phyloP scores from a whole-genome alignment of 2,888 invertebrate species.

The Philonicus albiceps region DNA sequence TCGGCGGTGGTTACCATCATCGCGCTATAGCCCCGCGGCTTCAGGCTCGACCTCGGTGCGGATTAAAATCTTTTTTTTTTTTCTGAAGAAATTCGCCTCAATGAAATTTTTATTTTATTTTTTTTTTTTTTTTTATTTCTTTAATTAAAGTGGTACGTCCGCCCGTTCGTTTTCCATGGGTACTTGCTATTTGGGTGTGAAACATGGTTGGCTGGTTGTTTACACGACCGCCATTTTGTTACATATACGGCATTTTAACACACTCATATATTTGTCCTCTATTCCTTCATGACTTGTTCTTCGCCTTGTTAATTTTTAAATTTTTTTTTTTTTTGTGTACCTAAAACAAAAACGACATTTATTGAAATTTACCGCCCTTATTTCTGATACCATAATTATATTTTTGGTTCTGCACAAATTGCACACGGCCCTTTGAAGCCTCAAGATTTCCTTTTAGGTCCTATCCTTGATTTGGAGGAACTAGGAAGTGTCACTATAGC shows the following conservation, averaged over 20 bases:
- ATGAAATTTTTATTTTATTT: background rate
- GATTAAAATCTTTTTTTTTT: background rate
- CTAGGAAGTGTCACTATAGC: constrained; percentile 19
- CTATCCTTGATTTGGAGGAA: background rate
- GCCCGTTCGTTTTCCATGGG: background rate
- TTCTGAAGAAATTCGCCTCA: background rate
- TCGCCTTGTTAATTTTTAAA: background rate
- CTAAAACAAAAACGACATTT: background rate
- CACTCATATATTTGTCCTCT: constrained; percentile 26
- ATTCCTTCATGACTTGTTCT: constrained; percentile 15
- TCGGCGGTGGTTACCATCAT: background rate
- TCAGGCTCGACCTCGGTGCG: background rate
- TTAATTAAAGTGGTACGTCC: background rate
- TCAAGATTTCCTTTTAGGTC: background rate
- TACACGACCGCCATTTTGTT: constrained; percentile 50
- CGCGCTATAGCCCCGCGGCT: background rate
- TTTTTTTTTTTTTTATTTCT: background rate
- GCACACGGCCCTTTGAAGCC: background rate
- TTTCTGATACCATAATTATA: background rate
- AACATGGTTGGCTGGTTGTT: constrained; percentile 48
- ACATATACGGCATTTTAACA: constrained; percentile 42
- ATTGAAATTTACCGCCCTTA: background rate
- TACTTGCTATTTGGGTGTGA: constrained; percentile 49
- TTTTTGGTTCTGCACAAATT: background rate
- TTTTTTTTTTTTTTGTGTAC: too few species aligned